phyloP scores from a whole-genome alignment of 2,113 vertebrate genomes.

The Crotalus tigris region DNA sequence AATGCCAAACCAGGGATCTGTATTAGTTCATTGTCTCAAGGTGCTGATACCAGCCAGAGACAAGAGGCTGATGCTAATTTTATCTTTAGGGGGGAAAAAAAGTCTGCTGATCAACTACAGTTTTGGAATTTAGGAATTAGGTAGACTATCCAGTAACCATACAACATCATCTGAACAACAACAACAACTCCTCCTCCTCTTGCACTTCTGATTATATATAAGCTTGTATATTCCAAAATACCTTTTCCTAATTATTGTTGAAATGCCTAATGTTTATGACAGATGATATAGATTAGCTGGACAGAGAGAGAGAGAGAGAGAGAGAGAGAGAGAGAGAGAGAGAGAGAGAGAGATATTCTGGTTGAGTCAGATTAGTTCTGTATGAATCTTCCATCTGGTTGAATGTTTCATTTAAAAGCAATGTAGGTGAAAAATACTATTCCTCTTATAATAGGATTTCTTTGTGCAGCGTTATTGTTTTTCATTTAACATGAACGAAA shows the following conservation, averaged over 20 bases:
- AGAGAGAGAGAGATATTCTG: neutral
- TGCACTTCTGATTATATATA: neutral
- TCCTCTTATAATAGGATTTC: neutral
- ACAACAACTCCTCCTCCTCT: neutral
- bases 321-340: too few relatives aligned
- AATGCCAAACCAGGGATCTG: neutral
- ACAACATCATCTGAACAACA: neutral
- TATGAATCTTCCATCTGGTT: neutral
- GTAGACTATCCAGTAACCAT: neutral
- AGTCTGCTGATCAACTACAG: conserved; percentile 10
- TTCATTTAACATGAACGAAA: neutral
- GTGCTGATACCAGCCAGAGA: neutral
- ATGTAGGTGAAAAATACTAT: neutral
- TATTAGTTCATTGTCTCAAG: neutral
- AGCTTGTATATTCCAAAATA: neutral
- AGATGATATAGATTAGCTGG: neutral
- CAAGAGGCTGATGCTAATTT: neutral
- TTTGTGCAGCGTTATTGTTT: neutral
- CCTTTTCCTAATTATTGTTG: neutral
- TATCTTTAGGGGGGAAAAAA: neutral
- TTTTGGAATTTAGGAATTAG: conserved; percentile 7
- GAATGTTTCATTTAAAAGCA: neutral
- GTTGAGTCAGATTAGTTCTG: neutral
- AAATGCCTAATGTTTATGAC: neutral
- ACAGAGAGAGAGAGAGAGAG: neutral